Evolutionary conservation across 1,140 invertebrate species (phyloP), one percentile per base, ranked within the genome.

Genomic region (Bombus superbus): DNA sequence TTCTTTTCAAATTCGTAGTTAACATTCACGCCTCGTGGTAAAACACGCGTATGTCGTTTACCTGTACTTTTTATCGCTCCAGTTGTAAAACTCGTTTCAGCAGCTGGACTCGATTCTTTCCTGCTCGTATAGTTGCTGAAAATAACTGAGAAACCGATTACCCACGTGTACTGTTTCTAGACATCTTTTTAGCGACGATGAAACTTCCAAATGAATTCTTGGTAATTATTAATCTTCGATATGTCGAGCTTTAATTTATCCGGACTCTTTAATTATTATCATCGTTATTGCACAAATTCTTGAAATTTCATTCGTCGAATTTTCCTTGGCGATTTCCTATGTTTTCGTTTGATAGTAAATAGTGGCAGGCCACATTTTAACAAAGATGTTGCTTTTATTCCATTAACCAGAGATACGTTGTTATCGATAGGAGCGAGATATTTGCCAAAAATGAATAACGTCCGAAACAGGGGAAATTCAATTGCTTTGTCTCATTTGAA

Each of bases 41-140:
- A 53, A 53, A 53, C 47, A 5, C 18, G 15, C 18, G 38, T 18
- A 32, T 42, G 59, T 32, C 59, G 62, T 79, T 79, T 68, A 79
- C 59, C 77, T 66, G 59, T 28, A 68, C 18, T 79, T 79, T 64
- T 68, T 68, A 79, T 68, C 57, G 77, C 62, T 6, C 59, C 62
- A 44, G 77, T 79, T 79, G 77, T 79, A 68, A 79, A 79, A 79
- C 77, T 79, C 77, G 77, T 79, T 79, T 73, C 18, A 66, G 77
- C 77, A 66, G 40, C 62, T 68, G 59, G 32, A 47, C 64, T 80
- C 77, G 77, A 80, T 80, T 69, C 25, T 69, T 47, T 69, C 64
- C 11, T 25, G 40, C 62, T 6, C 13, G 42, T 80, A 47, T 69
- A 62, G 62, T 68, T 66, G 77, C 77, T 79, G 59, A 68, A 79